A percentile compares a stretch with the other conserved stretches of the same genome.
phyloP scores from a whole-genome alignment of 1,140 invertebrate species.

The Oryzaephilus surinamensis region DNA sequence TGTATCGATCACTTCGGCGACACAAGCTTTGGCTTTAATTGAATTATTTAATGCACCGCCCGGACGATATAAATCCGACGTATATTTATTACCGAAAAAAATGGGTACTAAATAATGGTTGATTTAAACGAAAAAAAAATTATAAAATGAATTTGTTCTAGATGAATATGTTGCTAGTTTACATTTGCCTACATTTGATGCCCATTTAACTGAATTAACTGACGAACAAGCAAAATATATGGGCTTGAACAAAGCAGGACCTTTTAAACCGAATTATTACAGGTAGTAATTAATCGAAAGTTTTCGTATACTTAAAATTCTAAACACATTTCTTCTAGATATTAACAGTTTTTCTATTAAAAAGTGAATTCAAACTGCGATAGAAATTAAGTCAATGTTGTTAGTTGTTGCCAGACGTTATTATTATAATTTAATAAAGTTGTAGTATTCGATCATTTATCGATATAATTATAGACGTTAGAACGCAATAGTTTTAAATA shows the following conservation, averaged over 20 bases:
- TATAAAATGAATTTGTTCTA: slow-evolving; percentile 35
- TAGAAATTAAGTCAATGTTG: too few species aligned
- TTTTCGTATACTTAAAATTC: too few species aligned
- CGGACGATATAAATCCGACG: slow-evolving; percentile 92
- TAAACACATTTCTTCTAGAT: too few species aligned
- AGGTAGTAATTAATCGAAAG: slow-evolving; percentile 62
- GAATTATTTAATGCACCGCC: slow-evolving; percentile 92
- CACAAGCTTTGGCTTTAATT: slow-evolving; percentile 90
- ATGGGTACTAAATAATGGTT: slow-evolving; percentile 62
- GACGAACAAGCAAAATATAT: slow-evolving; percentile 98
- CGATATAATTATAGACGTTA: too few species aligned
- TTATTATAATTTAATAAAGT: too few species aligned
- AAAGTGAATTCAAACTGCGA: too few species aligned
- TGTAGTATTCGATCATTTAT: too few species aligned
- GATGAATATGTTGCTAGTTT: slow-evolving; percentile 95
- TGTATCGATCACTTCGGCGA: slow-evolving; percentile 89
- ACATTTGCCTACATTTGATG: slow-evolving; percentile 93
- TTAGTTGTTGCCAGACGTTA: too few species aligned
- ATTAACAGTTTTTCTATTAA: too few species aligned
- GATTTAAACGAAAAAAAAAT: not conserved
- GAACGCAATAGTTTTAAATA: too few species aligned
- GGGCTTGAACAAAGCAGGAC: slow-evolving; percentile 93
- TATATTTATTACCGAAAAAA: slow-evolving; percentile 95
- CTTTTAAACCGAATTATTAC: slow-evolving; percentile 98
- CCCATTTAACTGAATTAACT: slow-evolving; percentile 87